phyloP scores from a whole-genome alignment of 2,113 vertebrate species.

The Leptobrachium ailaonicum region DNA sequence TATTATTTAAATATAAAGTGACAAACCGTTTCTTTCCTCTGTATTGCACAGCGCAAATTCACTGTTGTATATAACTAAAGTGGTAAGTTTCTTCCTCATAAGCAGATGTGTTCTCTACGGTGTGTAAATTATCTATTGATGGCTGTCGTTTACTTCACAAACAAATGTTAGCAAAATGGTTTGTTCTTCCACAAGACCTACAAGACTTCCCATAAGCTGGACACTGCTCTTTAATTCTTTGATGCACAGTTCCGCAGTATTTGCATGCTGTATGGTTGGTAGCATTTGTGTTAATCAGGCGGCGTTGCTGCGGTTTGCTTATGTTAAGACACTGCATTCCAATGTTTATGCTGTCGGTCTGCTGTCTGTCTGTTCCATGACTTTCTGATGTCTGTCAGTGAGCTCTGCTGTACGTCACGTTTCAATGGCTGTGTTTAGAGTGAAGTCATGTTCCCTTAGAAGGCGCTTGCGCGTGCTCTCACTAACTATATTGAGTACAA shows the following conservation, averaged over 20 bases:
- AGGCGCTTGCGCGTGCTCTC: background rate
- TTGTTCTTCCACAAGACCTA: conserved; percentile 5
- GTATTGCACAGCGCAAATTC: no score
- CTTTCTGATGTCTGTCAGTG: conserved; percentile 3
- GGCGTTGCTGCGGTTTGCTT: background rate
- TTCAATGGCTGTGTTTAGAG: conserved; percentile 21
- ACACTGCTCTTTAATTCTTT: background rate
- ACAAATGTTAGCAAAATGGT: background rate
- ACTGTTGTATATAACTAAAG: no score
- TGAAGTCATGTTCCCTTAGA: conserved; percentile 7
- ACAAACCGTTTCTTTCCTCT: no score
- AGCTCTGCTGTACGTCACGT: conserved; percentile 27
- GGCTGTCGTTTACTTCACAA: background rate
- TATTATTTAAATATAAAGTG: no score
- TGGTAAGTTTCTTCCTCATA: background rate
- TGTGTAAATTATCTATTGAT: background rate
- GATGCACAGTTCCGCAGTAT: background rate
- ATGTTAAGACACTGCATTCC: background rate
- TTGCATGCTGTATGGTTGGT: background rate
- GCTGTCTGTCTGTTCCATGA: background rate
- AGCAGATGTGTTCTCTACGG: background rate
- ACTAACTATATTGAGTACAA: no score
- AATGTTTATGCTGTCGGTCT: conserved; percentile 14
- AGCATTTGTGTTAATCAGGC: background rate
- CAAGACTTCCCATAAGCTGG: conserved; percentile 7